Percentiles rank a stretch among this genome's conserved stretches.
Conservation (phyloP, 2,888 invertebrate species). For the Ophion slaviceki region DNA sequence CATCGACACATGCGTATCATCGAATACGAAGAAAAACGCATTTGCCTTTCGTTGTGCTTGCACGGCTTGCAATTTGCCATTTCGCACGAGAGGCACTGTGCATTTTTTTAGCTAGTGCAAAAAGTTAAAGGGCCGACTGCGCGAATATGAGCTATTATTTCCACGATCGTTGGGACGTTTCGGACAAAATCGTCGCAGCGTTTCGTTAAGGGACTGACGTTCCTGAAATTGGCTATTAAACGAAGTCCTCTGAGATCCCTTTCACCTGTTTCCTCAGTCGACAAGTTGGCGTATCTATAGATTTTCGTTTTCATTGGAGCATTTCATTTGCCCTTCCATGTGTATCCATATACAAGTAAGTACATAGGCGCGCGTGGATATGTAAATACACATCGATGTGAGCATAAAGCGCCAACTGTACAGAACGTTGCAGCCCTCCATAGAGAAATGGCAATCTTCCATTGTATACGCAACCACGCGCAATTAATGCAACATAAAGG, state of each 20-base stretch:
- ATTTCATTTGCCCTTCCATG: background rate
- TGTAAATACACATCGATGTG: background rate
- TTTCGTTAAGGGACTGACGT: constrained; percentile 80
- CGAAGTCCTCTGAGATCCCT: constrained; percentile 68
- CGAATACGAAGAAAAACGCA: constrained; percentile 16
- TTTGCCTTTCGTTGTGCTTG: background rate
- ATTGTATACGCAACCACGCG: constrained; percentile 8
- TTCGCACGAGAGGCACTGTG: background rate
- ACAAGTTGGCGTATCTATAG: constrained; percentile 25
- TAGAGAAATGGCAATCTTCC: constrained; percentile 12
- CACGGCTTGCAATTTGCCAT: constrained; percentile 24
- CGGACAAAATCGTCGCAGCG: constrained; percentile 69
- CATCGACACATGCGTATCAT: background rate
- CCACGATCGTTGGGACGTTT: constrained; percentile 66
- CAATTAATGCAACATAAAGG: constrained; percentile 39
- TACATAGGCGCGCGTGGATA: background rate
- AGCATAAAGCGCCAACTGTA: background rate
- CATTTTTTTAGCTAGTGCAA: constrained; percentile 11
- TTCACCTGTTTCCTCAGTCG: constrained; percentile 49
- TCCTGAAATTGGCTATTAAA: constrained; percentile 81
- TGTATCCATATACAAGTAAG: background rate
- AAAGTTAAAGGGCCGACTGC: constrained; percentile 54
- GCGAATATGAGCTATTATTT: constrained; percentile 68
- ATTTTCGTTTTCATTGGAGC: constrained; percentile 40
- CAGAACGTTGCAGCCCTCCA: constrained; percentile 9